A percentile compares a stretch with the other conserved stretches of the same genome.
Conservation (phyloP, 2,113 vertebrate species). For the Andinoacara biseriatus region DNA sequence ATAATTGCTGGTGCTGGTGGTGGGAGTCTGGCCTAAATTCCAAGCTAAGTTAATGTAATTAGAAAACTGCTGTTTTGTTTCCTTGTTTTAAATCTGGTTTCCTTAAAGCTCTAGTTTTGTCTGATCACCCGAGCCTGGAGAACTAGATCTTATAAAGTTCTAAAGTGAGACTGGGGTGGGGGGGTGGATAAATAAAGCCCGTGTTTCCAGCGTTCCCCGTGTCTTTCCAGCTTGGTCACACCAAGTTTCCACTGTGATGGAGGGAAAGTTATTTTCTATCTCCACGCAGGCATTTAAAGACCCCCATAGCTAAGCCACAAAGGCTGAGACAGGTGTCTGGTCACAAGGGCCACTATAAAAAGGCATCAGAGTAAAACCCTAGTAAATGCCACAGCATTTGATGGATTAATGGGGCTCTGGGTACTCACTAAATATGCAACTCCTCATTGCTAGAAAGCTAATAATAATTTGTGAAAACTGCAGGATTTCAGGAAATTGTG, state of each 20-base stretch:
- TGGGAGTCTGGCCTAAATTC: no score
- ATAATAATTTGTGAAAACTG: not conserved
- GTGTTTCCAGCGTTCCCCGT: not conserved
- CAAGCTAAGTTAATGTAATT: no score
- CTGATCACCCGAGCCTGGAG: no score
- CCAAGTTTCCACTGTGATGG: conserved; percentile 15
- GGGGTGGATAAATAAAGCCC: not conserved
- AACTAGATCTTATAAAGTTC: no score
- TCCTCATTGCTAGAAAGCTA: not conserved
- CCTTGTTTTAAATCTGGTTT: no score
- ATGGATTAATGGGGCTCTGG: conserved; percentile 13
- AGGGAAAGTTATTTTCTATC: not conserved
- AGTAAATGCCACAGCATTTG: conserved; percentile 29
- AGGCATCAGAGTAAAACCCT: conserved; percentile 38
- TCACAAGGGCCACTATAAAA: conserved; percentile 47
- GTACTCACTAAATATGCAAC: not conserved
- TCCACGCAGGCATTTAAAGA: conserved; percentile 14
- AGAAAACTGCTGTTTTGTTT: no score
- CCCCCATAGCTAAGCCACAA: conserved; percentile 4
- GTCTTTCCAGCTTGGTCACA: not conserved
- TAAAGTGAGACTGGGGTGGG: no score
- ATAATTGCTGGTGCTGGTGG: no score
- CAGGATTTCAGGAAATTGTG: not conserved
- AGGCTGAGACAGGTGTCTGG: conserved; percentile 47
- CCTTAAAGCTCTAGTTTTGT: no score